Evolutionary conservation across 2,888 invertebrate species (phyloP).

Genomic region (Hemistola chrysoprasaria): DNA sequence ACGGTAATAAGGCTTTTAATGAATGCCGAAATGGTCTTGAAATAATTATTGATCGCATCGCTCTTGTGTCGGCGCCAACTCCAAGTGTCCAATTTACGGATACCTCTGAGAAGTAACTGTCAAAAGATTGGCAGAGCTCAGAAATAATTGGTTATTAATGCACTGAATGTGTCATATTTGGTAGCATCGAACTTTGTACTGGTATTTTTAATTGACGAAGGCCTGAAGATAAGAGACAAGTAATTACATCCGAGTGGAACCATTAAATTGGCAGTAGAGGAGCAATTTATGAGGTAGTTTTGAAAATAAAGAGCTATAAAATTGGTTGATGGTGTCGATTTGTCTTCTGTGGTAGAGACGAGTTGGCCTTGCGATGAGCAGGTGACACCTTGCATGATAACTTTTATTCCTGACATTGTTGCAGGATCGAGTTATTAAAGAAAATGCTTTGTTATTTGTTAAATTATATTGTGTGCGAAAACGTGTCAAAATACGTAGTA

Average conservation of each 20-base stretch:
- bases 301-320: slow-evolving; percentile 15
- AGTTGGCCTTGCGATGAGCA: slow-evolving; percentile 10
- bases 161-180: slow-evolving; percentile 19
- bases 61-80: slow-evolving; percentile 40
- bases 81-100: slow-evolving; percentile 19
- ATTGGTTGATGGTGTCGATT: slow-evolving; percentile 16
- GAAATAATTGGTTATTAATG: slow-evolving; percentile 21
- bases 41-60: slow-evolving; percentile 39
- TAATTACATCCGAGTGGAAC: slow-evolving; percentile 8
- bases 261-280: slow-evolving; percentile 10
- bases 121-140: slow-evolving; percentile 20
- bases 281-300: slow-evolving; percentile 10
- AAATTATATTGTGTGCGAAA: too few species aligned
- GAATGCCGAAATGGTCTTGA: slow-evolving; percentile 43
- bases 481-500: too few species aligned
- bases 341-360: slow-evolving; percentile 12
- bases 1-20: slow-evolving; percentile 37
- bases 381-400: not conserved
- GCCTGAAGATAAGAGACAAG: slow-evolving; percentile 5
- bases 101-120: slow-evolving; percentile 11
- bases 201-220: slow-evolving; percentile 12
- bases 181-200: slow-evolving; percentile 14
- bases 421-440: too few species aligned
- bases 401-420: too few species aligned
- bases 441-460: too few species aligned